Percentiles rank a stretch among this genome's conserved stretches.
phyloP scores from a whole-genome alignment of 2,888 invertebrate genomes.

The Tinea pellionella region DNA sequence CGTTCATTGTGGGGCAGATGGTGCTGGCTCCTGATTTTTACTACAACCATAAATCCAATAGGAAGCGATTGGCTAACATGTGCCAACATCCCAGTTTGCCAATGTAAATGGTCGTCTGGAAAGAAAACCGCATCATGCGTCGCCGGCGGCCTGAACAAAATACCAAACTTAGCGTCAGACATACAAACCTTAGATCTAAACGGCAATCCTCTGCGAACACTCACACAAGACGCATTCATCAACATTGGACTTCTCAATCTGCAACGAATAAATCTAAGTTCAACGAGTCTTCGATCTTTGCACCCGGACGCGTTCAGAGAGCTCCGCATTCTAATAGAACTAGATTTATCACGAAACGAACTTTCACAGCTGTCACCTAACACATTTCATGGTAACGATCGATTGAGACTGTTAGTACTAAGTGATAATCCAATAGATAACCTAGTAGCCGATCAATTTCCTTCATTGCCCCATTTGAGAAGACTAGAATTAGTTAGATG shows the following conservation, averaged over 20 bases:
- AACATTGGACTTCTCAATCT: slow-evolving; percentile 83
- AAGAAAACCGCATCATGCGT: slow-evolving; percentile 90
- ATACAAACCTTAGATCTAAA: slow-evolving; percentile 82
- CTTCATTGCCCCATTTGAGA: slow-evolving; percentile 80
- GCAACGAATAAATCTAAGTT: slow-evolving; percentile 83
- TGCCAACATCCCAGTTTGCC: slow-evolving; percentile 76
- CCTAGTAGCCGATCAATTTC: slow-evolving; percentile 82
- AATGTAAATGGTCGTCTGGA: slow-evolving; percentile 92
- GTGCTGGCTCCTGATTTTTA: slow-evolving; percentile 26
- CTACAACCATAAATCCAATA: slow-evolving; percentile 33
- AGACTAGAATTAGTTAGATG: slow-evolving; percentile 85
- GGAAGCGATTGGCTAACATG: slow-evolving; percentile 86
- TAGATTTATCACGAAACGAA: slow-evolving; percentile 86
- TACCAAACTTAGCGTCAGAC: slow-evolving; percentile 71
- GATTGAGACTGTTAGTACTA: slow-evolving; percentile 80
- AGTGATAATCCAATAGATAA: slow-evolving; percentile 84
- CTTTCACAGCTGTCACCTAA: slow-evolving; percentile 78
- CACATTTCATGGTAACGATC: slow-evolving; percentile 85
- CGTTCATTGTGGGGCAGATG: slow-evolving; percentile 39
- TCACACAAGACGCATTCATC: slow-evolving; percentile 82
- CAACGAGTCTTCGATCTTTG: slow-evolving; percentile 77
- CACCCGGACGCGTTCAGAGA: slow-evolving; percentile 86
- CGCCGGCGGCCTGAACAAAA: slow-evolving; percentile 76
- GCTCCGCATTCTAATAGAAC: slow-evolving; percentile 84
- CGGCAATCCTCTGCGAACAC: slow-evolving; percentile 78